These are phyloP conservation scores for Pedionomus torquatus DNA, from an alignment of 2,113 vertebrate species.

Conservation along the genomic window DNA sequence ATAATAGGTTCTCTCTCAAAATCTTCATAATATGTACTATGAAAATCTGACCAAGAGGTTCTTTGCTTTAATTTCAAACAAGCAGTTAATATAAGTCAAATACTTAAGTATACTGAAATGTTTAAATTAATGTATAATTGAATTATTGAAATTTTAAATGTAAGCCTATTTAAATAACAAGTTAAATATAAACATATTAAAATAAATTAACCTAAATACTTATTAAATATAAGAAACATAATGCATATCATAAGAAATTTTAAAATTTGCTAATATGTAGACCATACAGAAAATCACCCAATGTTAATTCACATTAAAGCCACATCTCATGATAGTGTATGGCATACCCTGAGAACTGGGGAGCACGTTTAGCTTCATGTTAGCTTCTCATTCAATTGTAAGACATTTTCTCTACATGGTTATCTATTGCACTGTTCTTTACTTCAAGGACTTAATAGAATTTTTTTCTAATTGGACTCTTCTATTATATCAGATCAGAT, in stretches of 20 bases:
- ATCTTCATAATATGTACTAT: not conserved
- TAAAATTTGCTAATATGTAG: not conserved
- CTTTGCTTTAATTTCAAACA: not conserved
- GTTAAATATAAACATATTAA: not conserved
- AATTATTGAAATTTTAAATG: not conserved
- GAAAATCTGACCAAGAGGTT: not conserved
- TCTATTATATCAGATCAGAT: not conserved
- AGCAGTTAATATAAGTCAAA: not conserved
- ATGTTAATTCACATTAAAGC: not conserved
- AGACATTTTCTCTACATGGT: not conserved
- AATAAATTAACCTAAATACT: fast-evolving
- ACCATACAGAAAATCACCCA: not conserved
- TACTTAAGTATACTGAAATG: not conserved
- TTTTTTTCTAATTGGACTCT: not conserved
- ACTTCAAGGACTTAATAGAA: not conserved
- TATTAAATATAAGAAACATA: not conserved
- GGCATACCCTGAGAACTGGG: not conserved
- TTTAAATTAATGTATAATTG: not conserved
- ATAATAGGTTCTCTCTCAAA: not conserved
- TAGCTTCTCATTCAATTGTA: not conserved
- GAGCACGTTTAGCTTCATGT: not conserved
- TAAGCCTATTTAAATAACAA: not conserved
- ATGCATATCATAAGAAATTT: not conserved
- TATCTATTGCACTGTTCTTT: not conserved
- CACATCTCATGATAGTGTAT: not conserved